Evolutionary conservation across 2,113 vertebrate genomes (phyloP), one percentile per base, ranked within the genome.

Genomic region (Mus spicilegus): DNA sequence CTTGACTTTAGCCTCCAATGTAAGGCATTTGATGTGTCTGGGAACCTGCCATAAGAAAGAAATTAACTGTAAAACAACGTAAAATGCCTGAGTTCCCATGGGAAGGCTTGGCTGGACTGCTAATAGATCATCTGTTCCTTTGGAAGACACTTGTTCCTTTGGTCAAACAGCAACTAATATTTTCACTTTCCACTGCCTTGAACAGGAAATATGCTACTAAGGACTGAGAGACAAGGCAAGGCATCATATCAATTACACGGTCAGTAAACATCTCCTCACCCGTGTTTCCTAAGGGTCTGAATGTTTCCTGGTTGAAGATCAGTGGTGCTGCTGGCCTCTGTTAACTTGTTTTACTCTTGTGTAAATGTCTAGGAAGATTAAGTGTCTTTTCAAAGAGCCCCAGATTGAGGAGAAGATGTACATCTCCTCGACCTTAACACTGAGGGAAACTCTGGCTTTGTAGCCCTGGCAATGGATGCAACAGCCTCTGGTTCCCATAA

Each of bases 181-280:
- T 98, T 98, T 98, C 63, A 87, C 97, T 98, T 98, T 98, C 96
- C 98, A 97, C 96, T 98, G 98, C 98, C 98, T 90, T 97, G 98
- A 98, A 99, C 99, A 99, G 99, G 99, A 99, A 99, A 99, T 98
- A 97, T 80, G 98, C 98, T 98, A 98, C 98, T 98, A 99, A 98
- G 99, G 99, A 99, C 99, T 95, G 98, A 98, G 98, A 99, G 99
- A 98, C 99, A 99, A 99, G 99, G 99, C 99, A 99, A 99, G 98
- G 98, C 98, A 98, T 98, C 98, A 94, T 99, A 99, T 99, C 99
- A 99, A 99, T 99, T 99, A 99, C 99, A 99, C 98, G 99, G 99
- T 99, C 99, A 98, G 99, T 99, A 99, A 99, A 99, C 99, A 99
- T 98, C 99, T 99, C 98, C 98, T 98, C 98, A 98, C 98, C 99